Conservation (phyloP, 2,113 vertebrate species). For the Carollia perspicillata region DNA sequence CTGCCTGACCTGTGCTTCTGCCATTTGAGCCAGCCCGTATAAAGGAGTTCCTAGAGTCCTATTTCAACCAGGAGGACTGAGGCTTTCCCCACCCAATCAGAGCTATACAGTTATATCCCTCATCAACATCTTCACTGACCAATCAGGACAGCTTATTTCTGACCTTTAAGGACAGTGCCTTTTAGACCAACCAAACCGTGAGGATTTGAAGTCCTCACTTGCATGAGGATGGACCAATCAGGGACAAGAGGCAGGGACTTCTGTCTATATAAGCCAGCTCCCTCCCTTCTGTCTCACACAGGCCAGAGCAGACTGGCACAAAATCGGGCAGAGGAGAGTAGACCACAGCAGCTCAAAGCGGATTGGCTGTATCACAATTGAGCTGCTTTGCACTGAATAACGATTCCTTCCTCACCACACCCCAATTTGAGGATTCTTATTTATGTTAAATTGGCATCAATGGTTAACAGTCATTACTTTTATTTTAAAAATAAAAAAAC, state of each 20-base stretch:
- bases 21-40: too few relatives aligned
- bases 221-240: not conserved
- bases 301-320: not conserved
- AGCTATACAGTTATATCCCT: too few relatives aligned
- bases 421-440: not conserved
- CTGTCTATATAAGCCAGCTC: not conserved
- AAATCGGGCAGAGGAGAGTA: not conserved
- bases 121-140: too few relatives aligned
- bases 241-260: not conserved
- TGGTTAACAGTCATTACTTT: not conserved
- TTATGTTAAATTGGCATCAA: not conserved
- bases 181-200: not conserved
- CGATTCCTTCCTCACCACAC: not conserved
- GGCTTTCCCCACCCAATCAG: too few relatives aligned
- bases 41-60: too few relatives aligned
- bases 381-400: not conserved
- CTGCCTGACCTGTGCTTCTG: too few relatives aligned
- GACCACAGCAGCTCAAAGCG: not conserved
- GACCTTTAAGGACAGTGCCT: not conserved
- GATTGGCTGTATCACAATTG: not conserved
- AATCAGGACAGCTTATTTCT: not conserved
- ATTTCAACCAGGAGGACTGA: too few relatives aligned
- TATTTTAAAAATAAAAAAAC: not conserved
- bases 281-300: not conserved
- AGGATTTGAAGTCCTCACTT: not conserved